Conservation (phyloP, 2,113 vertebrate species). For the Scomber colias region DNA sequence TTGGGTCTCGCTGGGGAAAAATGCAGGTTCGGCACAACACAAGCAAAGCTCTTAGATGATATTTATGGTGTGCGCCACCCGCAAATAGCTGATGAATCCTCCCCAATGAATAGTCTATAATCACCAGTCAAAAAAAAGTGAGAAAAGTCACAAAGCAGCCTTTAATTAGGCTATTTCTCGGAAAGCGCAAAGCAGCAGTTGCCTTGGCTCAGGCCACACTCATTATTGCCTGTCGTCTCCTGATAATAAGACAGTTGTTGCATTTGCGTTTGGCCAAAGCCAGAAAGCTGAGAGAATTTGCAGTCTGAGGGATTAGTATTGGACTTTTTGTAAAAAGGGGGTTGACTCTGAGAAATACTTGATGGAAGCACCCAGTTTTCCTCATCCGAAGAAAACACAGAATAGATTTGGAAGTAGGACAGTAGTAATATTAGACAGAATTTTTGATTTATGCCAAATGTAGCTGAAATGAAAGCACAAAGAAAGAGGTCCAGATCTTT, state of each 20-base stretch:
- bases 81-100: slow-evolving; percentile 74
- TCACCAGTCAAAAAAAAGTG: slow-evolving; percentile 78
- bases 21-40: slow-evolving; percentile 52
- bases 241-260: slow-evolving; percentile 78
- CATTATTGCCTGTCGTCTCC: slow-evolving; percentile 77
- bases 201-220: slow-evolving; percentile 66
- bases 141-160: slow-evolving; percentile 82
- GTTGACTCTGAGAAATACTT: slow-evolving; percentile 34
- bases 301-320: slow-evolving; percentile 64
- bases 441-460: slow-evolving; percentile 4
- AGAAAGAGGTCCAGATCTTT: slow-evolving; percentile 18
- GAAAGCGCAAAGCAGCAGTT: slow-evolving; percentile 68
- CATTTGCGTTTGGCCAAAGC: slow-evolving; percentile 50
- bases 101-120: slow-evolving; percentile 76
- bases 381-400: slow-evolving; percentile 29
- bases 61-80: slow-evolving; percentile 65
- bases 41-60: slow-evolving; percentile 41
- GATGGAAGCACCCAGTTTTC: slow-evolving; percentile 40
- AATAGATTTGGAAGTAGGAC: slow-evolving; percentile 11
- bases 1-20: slow-evolving; percentile 17
- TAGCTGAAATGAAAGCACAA: slow-evolving; percentile 21
- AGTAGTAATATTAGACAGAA: background rate
- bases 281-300: slow-evolving; percentile 53
- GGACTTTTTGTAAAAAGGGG: slow-evolving; percentile 44
- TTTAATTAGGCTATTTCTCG: slow-evolving; percentile 81